Conservation (phyloP, 1,140 invertebrate species). For the Caenorhabditis brenneri region DNA sequence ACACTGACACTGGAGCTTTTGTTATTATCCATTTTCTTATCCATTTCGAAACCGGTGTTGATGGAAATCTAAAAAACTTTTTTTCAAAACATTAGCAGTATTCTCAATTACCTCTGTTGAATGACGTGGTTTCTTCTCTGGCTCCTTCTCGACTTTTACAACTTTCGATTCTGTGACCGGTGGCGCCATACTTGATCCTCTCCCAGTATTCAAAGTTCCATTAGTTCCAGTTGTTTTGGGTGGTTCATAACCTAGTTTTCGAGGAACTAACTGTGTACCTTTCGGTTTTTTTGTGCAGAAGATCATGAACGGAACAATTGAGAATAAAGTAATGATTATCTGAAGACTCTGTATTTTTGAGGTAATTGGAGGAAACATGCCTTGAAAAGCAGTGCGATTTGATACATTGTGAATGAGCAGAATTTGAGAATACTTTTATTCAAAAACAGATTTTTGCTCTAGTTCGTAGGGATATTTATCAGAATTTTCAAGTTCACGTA, state of each 20-base stretch:
- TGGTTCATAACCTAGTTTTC: background rate
- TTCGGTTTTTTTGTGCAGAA: background rate
- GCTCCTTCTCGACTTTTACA: too few relatives aligned
- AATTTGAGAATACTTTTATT: too few relatives aligned
- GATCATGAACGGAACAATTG: background rate
- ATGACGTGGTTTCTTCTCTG: too few relatives aligned
- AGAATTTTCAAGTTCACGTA: too few relatives aligned
- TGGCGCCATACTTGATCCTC: too few relatives aligned
- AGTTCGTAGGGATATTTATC: too few relatives aligned
- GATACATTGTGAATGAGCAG: background rate
- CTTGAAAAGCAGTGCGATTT: conserved; percentile 1
- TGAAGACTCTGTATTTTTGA: background rate
- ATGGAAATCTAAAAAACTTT: background rate
- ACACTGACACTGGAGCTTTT: background rate
- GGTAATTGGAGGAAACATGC: background rate
- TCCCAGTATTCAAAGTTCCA: too few relatives aligned
- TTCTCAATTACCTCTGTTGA: too few relatives aligned
- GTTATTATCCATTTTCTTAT: background rate
- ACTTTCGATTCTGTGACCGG: too few relatives aligned
- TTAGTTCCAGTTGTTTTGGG: background rate
- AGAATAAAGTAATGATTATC: background rate
- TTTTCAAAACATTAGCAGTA: background rate
- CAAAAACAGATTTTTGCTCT: too few relatives aligned
- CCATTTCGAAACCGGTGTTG: background rate
- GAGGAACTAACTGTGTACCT: background rate